Conservation (phyloP, 2,797 vertebrate genomes). For the Ciconia nigra region DNA sequence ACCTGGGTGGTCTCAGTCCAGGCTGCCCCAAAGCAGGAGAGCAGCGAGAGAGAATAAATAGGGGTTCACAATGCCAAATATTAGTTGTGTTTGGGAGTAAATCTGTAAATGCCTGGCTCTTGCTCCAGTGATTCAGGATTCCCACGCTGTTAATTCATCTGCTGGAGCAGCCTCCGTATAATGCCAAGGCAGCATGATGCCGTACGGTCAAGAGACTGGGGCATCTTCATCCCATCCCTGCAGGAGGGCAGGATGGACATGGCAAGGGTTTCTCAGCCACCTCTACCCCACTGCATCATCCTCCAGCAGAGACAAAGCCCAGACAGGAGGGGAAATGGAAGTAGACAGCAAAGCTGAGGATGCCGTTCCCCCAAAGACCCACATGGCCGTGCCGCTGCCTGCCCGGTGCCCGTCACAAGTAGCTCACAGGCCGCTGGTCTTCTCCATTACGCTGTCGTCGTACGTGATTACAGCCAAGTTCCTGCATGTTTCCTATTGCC, state of each 20-base stretch:
- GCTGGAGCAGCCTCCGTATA: neutral
- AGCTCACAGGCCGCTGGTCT: neutral
- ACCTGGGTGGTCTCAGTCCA: neutral
- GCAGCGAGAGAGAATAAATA: neutral
- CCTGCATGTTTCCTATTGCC: fast-evolving
- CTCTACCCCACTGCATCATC: neutral
- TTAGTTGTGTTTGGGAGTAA: neutral
- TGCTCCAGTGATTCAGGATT: neutral
- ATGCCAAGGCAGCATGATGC: neutral
- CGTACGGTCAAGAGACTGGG: fast-evolving
- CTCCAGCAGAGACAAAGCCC: neutral
- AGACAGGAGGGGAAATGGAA: neutral
- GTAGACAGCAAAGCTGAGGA: fast-evolving
- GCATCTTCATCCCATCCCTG: neutral
- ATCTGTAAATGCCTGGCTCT: neutral
- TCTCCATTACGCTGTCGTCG: fast-evolving
- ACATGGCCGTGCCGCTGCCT: fast-evolving
- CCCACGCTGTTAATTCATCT: fast-evolving
- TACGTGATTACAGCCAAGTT: fast-evolving
- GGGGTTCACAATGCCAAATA: neutral
- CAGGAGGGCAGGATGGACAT: neutral
- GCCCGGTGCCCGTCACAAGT: fast-evolving
- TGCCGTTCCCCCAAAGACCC: too few relatives aligned
- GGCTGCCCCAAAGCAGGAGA: neutral
- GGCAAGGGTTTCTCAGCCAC: neutral